Percentiles rank a stretch among this genome's conserved stretches.
Evolutionary conservation across 2,113 vertebrate species (phyloP).

Genomic region (Saguinus midas): DNA sequence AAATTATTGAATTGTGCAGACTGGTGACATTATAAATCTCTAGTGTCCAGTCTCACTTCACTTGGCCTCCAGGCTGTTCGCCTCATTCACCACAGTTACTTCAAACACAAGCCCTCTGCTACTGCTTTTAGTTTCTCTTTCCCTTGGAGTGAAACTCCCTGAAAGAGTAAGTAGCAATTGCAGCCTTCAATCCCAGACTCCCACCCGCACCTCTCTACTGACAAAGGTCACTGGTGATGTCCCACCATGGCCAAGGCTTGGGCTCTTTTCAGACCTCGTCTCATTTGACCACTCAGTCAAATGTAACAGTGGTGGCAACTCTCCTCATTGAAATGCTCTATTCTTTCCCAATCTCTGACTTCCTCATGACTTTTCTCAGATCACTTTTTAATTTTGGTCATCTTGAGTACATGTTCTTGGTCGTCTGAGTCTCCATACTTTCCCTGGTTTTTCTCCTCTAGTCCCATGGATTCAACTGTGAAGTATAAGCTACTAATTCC

Average conservation of each 20-base stretch:
- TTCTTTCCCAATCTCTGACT: not conserved
- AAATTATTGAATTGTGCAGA: not conserved
- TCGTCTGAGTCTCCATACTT: not conserved
- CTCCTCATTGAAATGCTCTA: not conserved
- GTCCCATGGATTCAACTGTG: not conserved
- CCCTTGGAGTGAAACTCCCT: not conserved
- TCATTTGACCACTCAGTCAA: not conserved
- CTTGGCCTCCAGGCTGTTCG: not conserved
- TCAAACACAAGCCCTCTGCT: not conserved
- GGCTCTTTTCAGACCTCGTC: not conserved
- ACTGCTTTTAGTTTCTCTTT: conserved; percentile 51
- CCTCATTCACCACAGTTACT: not conserved
- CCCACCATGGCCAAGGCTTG: not conserved
- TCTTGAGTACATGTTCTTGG: not conserved
- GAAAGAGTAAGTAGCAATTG: not conserved
- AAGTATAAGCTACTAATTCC: not conserved
- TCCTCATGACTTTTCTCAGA: not conserved
- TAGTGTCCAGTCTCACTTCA: not conserved
- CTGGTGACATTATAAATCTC: not conserved
- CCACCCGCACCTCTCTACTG: not conserved
- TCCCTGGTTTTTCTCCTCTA: not conserved
- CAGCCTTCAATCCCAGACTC: not conserved
- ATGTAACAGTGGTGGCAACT: not conserved
- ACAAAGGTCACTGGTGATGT: not conserved
- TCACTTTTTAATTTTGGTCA: not conserved